phyloP scores from a whole-genome alignment of 2,113 vertebrate species.

The Mustela nigripes region DNA sequence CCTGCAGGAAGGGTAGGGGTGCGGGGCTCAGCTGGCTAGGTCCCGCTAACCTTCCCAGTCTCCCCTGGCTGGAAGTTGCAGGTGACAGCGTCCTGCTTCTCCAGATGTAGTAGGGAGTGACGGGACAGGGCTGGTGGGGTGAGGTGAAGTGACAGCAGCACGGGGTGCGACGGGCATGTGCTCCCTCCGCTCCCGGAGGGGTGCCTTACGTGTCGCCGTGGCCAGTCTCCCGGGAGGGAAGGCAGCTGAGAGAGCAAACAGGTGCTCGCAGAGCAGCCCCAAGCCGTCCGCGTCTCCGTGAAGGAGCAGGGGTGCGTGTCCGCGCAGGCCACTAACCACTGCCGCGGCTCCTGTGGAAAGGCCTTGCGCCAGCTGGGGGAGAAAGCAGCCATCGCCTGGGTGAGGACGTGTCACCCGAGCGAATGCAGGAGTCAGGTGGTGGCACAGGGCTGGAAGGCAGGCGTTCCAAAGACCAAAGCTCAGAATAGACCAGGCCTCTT shows the following conservation, averaged over 20 bases:
- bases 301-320: background rate
- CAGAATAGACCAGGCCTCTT: background rate
- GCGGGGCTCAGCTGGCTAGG: background rate
- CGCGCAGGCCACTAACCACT: rapidly evolving
- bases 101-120: background rate
- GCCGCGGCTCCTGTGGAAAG: background rate
- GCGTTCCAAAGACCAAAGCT: conserved; percentile 44
- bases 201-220: rapidly evolving
- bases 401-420: background rate
- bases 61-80: background rate
- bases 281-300: background rate
- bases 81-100: background rate
- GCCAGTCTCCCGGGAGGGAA: background rate
- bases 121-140: background rate
- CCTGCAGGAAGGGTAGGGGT: background rate
- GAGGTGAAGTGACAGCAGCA: background rate
- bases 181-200: background rate
- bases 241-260: background rate
- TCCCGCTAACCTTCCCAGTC: background rate
- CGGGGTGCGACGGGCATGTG: background rate
- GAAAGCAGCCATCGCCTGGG: background rate
- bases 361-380: background rate
- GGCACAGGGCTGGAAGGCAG: background rate
- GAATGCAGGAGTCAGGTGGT: background rate
- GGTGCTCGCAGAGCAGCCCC: background rate